Evolutionary conservation across 2,113 vertebrate species (phyloP).

Genomic region (Toxotes chatareus): DNA sequence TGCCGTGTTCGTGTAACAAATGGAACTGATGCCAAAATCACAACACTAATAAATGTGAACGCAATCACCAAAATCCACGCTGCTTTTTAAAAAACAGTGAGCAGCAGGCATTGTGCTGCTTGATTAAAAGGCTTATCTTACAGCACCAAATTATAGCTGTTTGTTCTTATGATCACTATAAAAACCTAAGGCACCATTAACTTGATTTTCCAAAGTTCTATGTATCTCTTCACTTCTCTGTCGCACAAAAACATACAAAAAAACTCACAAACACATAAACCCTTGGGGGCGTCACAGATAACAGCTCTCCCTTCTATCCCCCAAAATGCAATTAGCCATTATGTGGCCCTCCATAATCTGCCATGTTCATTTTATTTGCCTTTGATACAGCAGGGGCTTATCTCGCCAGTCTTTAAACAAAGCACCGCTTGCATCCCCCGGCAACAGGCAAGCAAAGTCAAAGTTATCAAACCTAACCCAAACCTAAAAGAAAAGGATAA

Average conservation of each 20-base stretch:
- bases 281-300: slow-evolving; percentile 61
- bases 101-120: neutral
- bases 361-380: slow-evolving; percentile 70
- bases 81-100: neutral
- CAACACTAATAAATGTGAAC: neutral
- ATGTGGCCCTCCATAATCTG: slow-evolving; percentile 64
- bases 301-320: slow-evolving; percentile 33
- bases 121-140: slow-evolving; percentile 7
- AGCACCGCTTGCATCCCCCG: slow-evolving; percentile 40
- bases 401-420: slow-evolving; percentile 63
- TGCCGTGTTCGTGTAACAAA: too few relatives aligned
- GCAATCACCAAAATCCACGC: neutral
- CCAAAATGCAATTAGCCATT: slow-evolving; percentile 74
- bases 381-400: slow-evolving; percentile 72
- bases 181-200: slow-evolving; percentile 18
- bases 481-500: neutral
- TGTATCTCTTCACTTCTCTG: slow-evolving; percentile 17
- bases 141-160: neutral
- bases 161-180: neutral
- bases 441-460: slow-evolving; percentile 58
- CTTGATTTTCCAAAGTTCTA: slow-evolving; percentile 34
- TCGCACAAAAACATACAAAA: slow-evolving; percentile 21
- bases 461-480: slow-evolving; percentile 51
- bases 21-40: too few relatives aligned
- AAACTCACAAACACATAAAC: slow-evolving; percentile 49